Evolutionary conservation across 2,888 invertebrate genomes (phyloP).

Genomic region (Rhingia rostrata): DNA sequence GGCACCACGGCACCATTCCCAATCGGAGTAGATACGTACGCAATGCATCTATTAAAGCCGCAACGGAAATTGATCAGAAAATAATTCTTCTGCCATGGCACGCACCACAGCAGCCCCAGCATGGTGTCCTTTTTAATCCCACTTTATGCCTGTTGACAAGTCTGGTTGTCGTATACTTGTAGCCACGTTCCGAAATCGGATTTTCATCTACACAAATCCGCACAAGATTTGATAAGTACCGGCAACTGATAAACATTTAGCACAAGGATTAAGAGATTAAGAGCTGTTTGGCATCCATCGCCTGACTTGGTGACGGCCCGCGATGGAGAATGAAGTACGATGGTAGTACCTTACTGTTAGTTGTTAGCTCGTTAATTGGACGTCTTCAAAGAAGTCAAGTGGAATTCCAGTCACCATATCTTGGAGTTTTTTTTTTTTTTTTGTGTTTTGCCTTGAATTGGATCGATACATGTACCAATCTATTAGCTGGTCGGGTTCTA

Average conservation of each 20-base stretch:
- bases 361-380: conserved; percentile 68
- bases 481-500: conserved; percentile 61
- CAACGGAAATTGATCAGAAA: conserved; percentile 69
- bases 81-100: conserved; percentile 59
- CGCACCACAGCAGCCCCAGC: conserved; percentile 48
- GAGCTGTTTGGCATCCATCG: conserved; percentile 42
- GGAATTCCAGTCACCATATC: conserved; percentile 48
- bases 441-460: conserved; percentile 19
- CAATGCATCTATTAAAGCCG: conserved; percentile 42
- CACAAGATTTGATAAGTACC: conserved; percentile 64
- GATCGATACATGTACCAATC: conserved; percentile 53
- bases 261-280: conserved; percentile 68
- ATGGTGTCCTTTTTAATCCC: conserved; percentile 64
- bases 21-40: conserved; percentile 32
- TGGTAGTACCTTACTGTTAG: conserved; percentile 59
- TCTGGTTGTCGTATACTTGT: conserved; percentile 11
- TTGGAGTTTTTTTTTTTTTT: conserved; percentile 14
- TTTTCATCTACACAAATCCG: conserved; percentile 43
- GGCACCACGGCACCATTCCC: conserved; percentile 25
- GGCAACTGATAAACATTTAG: conserved; percentile 70
- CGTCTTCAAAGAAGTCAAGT: conserved; percentile 68
- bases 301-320: conserved; percentile 34
- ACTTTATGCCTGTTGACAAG: conserved; percentile 56
- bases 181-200: conserved; percentile 42
- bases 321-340: background rate